Evolutionary conservation across 1,140 invertebrate species (phyloP).

Genomic region (Aphaenogaster floridana): DNA sequence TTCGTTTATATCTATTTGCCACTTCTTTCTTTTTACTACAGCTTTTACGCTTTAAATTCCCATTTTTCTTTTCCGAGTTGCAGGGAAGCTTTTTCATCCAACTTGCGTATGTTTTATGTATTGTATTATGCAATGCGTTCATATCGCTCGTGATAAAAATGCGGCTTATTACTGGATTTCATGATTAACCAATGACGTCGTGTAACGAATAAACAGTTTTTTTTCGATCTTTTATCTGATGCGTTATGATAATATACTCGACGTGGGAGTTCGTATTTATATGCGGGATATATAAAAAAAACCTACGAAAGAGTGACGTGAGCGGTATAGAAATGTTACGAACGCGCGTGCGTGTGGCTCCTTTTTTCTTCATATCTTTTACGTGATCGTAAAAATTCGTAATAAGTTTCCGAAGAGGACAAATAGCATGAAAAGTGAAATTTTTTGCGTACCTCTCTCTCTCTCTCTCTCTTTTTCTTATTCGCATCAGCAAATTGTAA

Average conservation of each 20-base stretch:
- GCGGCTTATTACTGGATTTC: neutral
- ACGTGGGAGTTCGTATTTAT: constrained; percentile 27
- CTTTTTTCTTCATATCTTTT: neutral
- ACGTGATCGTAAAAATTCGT: neutral
- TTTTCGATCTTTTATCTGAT: neutral
- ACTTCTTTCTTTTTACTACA: neutral
- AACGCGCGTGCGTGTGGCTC: neutral
- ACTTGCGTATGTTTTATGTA: neutral
- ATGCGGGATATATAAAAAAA: constrained; percentile 32
- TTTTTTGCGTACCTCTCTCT: neutral
- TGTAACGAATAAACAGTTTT: neutral
- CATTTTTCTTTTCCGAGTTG: neutral
- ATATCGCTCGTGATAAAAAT: neutral
- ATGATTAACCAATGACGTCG: neutral
- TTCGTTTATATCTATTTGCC: constrained; percentile 6
- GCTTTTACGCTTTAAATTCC: neutral
- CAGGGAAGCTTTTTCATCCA: constrained; percentile 10
- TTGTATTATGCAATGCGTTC: constrained; percentile 1
- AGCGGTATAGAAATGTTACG: constrained; percentile 36
- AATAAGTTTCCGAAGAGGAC: neutral
- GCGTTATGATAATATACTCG: constrained; percentile 30
- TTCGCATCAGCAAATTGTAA: neutral
- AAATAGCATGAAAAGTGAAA: neutral
- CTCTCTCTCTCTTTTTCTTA: neutral
- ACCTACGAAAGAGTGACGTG: constrained; percentile 40